These are phyloP conservation scores for Protobothrops mucrosquamatus DNA, from an alignment of 2,113 vertebrate species.

Conservation along the genomic window DNA sequence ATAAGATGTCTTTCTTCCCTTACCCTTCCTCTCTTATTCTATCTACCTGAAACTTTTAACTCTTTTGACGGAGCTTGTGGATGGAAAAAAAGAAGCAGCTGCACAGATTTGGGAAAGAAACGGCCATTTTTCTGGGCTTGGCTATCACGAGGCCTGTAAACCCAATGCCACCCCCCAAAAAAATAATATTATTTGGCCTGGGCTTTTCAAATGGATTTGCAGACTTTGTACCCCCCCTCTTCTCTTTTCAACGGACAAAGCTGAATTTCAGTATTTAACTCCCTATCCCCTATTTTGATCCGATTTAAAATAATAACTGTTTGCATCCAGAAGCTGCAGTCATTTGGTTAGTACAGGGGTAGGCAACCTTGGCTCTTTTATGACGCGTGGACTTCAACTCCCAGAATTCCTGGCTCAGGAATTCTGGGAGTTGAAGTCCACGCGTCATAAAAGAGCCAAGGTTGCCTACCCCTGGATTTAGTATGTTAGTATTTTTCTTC, in stretches of 20 bases:
- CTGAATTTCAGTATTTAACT: conserved; percentile 54
- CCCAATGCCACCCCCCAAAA: neutral
- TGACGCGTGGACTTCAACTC: too few relatives aligned
- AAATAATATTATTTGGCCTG: neutral
- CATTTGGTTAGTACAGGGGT: conserved; percentile 46
- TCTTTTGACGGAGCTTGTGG: conserved; percentile 31
- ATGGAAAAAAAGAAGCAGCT: neutral
- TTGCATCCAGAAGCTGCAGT: conserved; percentile 67
- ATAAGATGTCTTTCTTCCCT: conserved; percentile 24
- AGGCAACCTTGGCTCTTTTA: too few relatives aligned
- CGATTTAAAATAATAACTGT: conserved; percentile 65
- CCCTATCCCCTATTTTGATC: conserved; percentile 48
- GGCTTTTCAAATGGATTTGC: conserved; percentile 29
- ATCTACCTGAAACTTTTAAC: neutral
- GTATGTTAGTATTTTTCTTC: conserved; percentile 64
- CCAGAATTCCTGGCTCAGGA: too few relatives aligned
- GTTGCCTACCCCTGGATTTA: too few relatives aligned
- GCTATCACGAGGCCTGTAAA: neutral
- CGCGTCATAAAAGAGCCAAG: too few relatives aligned
- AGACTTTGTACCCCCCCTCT: neutral
- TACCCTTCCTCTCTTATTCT: conserved; percentile 24
- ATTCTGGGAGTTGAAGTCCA: too few relatives aligned
- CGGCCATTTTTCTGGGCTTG: conserved; percentile 32
- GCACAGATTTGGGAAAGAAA: neutral
- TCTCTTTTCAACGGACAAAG: conserved; percentile 4